Base-by-base conservation (phyloP, 2,797 vertebrate species). In the Pantherophis vulpinus region DNA sequence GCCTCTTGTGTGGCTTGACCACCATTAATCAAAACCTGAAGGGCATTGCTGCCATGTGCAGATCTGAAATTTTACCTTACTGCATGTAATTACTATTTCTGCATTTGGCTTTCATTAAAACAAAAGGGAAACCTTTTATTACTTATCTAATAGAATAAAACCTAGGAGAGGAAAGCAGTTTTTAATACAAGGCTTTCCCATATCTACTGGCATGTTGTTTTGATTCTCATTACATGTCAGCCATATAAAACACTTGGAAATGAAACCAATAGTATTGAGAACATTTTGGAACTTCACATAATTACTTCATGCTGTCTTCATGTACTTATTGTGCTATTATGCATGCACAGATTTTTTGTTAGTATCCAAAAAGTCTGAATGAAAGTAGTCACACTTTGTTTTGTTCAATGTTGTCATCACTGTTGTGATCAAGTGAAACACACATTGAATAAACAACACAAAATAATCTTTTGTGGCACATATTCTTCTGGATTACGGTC, bases 51-150 rank as follows among this genome's bases (percentile, higher is more conserved):
- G 83, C 37, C 89, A 55, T 95, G 87, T n/a, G 74, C 37, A 94
- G 92, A 94, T 94, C 74, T 93, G 94, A 94, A 91, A 93, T 94
- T 93, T 91, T 66, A 90, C 66, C 93, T 94, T 74, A 92, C 59
- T 88, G 93, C 95, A 94, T 97, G 95, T 96, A 97, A 97, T 97
- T 96, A 93, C 51, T 94, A 92, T 88, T 96, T 95, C 91, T 89
- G 96, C 93, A 96, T 96, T 96, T 96, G 94, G 61, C 93, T 96
- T 96, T 96, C 88, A 94, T 96, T 95, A 97, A 93, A 95, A 91
- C 87, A 90, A 95, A 27, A 27, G 70, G 96, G 93, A 92, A 96
- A 94, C 93, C 56, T 94, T 89, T 91, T 93, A 86, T 20, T 55
- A 91, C 56, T 91, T 89, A 79, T 95, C 96, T 94, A 89, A 91